A percentile compares a stretch with the other conserved stretches of the same genome.
These are phyloP conservation scores for Meriones unguiculatus DNA, from an alignment of 2,113 vertebrate species.

Conservation along the genomic window DNA sequence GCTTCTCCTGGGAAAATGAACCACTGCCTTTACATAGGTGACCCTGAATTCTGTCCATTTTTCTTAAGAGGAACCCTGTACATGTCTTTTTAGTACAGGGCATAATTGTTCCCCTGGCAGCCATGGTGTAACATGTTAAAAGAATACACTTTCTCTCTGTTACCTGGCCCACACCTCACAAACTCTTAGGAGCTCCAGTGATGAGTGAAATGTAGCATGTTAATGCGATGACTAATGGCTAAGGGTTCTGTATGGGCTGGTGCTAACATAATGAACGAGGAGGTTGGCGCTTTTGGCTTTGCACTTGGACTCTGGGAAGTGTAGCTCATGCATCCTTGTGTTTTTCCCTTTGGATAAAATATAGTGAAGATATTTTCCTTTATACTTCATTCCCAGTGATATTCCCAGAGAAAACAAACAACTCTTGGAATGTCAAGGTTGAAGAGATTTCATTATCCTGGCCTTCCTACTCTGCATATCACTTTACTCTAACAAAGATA, in stretches of 20 bases:
- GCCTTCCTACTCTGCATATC: background rate
- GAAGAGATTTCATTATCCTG: background rate
- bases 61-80: background rate
- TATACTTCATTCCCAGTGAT: background rate
- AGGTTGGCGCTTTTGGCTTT: rapidly evolving
- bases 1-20: conserved; percentile 1
- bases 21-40: background rate
- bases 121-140: background rate
- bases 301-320: background rate
- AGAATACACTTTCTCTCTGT: background rate
- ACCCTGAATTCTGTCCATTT: background rate
- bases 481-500: background rate
- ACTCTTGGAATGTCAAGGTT: background rate
- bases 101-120: background rate
- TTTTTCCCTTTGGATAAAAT: background rate
- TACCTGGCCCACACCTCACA: background rate
- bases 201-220: background rate
- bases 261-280: background rate
- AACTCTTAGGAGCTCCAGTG: background rate
- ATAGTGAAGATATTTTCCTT: background rate
- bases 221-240: background rate
- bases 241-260: too few relatives aligned
- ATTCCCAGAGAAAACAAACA: background rate
- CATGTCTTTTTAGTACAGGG: background rate
- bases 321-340: background rate